Evolutionary conservation across 1,140 invertebrate species (phyloP).

Genomic region (Sycobia sp.): DNA sequence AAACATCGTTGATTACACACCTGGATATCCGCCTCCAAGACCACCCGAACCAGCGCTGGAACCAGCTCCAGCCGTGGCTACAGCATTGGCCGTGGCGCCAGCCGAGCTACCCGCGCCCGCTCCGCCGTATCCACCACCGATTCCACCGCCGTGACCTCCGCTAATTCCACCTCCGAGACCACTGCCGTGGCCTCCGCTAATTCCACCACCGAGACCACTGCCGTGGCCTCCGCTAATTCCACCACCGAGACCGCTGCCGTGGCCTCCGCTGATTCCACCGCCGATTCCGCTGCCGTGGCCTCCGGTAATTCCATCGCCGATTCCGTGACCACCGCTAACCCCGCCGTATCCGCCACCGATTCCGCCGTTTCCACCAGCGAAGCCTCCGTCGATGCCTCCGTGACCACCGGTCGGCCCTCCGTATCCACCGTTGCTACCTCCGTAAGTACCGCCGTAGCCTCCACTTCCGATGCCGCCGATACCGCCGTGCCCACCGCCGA

Average conservation of each 20-base stretch:
- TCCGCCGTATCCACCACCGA: slow-evolving; percentile 14
- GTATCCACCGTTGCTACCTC: slow-evolving; percentile 28
- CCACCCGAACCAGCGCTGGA: slow-evolving; percentile 2
- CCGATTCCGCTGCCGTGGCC: slow-evolving; percentile 22
- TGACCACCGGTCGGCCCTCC: slow-evolving; percentile 27
- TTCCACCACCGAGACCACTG: slow-evolving; percentile 5
- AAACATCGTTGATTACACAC: no score
- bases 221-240: background rate
- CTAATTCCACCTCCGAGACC: slow-evolving; percentile 15
- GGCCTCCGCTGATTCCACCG: slow-evolving; percentile 28
- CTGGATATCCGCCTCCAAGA: slow-evolving; percentile 18
- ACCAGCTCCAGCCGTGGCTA: background rate
- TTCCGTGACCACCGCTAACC: slow-evolving; percentile 22
- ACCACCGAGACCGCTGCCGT: background rate
- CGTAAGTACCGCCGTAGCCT: slow-evolving; percentile 14
- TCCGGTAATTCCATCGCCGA: background rate
- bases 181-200: background rate
- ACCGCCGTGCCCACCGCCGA: slow-evolving; percentile 28
- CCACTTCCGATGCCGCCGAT: background rate
- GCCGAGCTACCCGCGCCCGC: no score
- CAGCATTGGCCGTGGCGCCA: slow-evolving; percentile 35
- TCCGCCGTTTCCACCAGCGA: slow-evolving; percentile 19
- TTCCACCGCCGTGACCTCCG: slow-evolving; percentile 24
- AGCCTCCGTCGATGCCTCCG: background rate
- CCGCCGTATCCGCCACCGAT: no score